Conservation (phyloP, 2,888 invertebrate genomes). For the Xylophagus ater region DNA sequence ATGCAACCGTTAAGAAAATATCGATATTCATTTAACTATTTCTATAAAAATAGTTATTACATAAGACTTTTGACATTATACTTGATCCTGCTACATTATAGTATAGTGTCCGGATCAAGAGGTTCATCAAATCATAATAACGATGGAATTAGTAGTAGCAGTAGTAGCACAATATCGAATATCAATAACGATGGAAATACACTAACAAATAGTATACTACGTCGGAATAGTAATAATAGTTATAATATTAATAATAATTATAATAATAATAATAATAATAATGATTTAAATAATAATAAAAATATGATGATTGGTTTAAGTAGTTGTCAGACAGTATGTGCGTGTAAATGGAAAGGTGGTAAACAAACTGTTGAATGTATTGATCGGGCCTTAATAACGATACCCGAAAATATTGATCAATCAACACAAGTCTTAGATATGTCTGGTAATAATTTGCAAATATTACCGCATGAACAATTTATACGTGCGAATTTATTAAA, state of each 20-base stretch:
- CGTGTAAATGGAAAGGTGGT: conserved; percentile 89
- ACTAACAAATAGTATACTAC: conserved; percentile 8
- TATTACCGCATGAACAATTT: conserved; percentile 72
- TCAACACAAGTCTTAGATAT: conserved; percentile 86
- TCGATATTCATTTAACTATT: conserved; percentile 2
- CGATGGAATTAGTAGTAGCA: not conserved
- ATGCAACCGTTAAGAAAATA: conserved; percentile 6
- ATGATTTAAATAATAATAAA: conserved; percentile 16
- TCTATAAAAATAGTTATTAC: conserved; percentile 5
- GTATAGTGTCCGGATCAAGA: conserved; percentile 2
- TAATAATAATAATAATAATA: conserved; percentile 18
- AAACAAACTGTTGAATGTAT: conserved; percentile 88
- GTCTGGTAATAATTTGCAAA: conserved; percentile 77
- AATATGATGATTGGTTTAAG: conserved; percentile 21
- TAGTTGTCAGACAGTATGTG: conserved; percentile 65
- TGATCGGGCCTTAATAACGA: conserved; percentile 67
- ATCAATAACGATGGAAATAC: conserved; percentile 1
- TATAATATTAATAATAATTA: conserved; percentile 14
- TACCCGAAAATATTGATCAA: conserved; percentile 76
- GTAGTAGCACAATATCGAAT: conserved; percentile 2
- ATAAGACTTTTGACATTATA: conserved; percentile 3
- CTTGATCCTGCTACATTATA: conserved; percentile 4
- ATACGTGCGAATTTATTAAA: conserved; percentile 69
- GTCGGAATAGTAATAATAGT: conserved; percentile 7
- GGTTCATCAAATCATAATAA: not conserved